Base-by-base conservation (phyloP, 2,113 vertebrate genomes). In the Seriola rivoliana region DNA sequence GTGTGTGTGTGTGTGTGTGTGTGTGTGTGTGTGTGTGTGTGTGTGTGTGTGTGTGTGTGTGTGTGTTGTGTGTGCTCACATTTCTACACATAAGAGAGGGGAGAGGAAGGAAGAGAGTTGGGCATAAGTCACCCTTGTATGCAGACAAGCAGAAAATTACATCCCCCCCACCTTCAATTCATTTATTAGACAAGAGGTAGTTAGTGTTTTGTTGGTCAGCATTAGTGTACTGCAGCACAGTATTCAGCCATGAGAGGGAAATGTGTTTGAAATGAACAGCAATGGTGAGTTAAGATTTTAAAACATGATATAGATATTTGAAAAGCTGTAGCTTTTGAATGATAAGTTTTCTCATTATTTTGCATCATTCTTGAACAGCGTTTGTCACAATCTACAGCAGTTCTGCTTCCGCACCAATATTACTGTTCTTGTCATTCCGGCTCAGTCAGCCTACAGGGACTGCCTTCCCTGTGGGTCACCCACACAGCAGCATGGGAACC, bases 121-220 rank as follows among this genome's bases (percentile, higher is more conserved):
- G 82, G 77, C 80, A 91, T 93, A 94, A 94, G 92, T 94, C 92
- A 94, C 90, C 88, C 92, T 92, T 69, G 79, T 87, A 94, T 92
- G 93, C 94, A 95, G 95, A 95, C 95, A 95, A 90, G 95, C 94
- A 95, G 95, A 95, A 95, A 95, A 95, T 95, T 93, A 93, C 91
- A 93, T 85, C 74, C 90, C 91, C 65, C 79, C 90, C 78, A 83
- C 85, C 85, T 84, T 92, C 85, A 86, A 89, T 93, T 89, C 91
- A 82, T 92, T 93, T 91, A 88, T 90, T 80, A 93, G 92, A 93
- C 90, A 77, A 85, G 91, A 81, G 74, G 81, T 91, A 89, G 90
- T 91, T 91, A 91, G 86, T 11, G 68, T 92, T 91, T 88, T 93
- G 92, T 93, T 94, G 93, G 93, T 93, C 93, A 93, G 93, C 92